phyloP scores from a whole-genome alignment of 2,888 invertebrate species.

The Stenodema calcarata region DNA sequence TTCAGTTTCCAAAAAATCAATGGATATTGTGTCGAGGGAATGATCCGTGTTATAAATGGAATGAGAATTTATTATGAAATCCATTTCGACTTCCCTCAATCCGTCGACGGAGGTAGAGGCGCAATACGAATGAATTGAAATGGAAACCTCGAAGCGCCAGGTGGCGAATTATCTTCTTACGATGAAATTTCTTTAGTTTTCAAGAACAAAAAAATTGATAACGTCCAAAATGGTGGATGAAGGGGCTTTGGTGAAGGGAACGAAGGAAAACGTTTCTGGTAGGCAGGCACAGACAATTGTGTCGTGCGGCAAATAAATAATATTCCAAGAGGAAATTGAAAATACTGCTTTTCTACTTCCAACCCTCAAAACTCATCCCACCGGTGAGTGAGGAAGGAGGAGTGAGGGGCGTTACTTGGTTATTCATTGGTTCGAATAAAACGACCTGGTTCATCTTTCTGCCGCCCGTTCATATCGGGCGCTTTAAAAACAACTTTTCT shows the following conservation, averaged over 20 bases:
- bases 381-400: background rate
- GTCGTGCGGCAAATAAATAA: constrained; percentile 36
- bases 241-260: background rate
- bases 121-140: background rate
- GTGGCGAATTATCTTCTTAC: background rate
- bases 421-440: constrained; percentile 13
- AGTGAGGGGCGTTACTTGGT: background rate
- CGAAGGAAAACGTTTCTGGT: background rate
- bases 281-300: constrained; percentile 8
- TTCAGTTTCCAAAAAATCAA: too few relatives aligned
- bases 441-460: background rate
- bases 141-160: background rate
- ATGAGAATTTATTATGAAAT: background rate
- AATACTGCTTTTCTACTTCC: constrained; percentile 5
- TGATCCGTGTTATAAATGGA: background rate
- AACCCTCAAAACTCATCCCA: background rate
- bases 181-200: background rate
- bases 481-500: background rate
- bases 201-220: background rate
- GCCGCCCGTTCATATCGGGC: background rate
- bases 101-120: background rate
- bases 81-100: background rate
- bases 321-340: constrained; percentile 43
- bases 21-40: too few relatives aligned
- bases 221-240: background rate